A percentile compares a stretch with the other conserved stretches of the same genome.
phyloP scores from a whole-genome alignment of 2,797 vertebrate species.

The Rhinoraja longicauda region DNA sequence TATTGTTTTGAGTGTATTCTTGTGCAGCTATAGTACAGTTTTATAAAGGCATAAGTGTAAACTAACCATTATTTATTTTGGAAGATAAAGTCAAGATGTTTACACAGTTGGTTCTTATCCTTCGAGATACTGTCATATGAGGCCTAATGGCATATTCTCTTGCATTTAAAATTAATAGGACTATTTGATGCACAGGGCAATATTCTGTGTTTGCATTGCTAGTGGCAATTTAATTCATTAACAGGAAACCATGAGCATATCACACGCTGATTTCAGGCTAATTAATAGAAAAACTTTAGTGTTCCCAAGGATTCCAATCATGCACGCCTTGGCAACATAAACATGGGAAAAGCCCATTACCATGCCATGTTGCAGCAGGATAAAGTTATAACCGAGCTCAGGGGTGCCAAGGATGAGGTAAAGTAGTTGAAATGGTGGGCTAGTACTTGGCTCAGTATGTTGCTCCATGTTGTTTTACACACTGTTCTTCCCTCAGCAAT shows the following conservation, averaged over 20 bases:
- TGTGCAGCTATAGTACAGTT: background rate
- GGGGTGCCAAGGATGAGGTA: background rate
- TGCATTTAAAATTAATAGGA: background rate
- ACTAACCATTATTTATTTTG: background rate
- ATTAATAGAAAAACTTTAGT: no score
- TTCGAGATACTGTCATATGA: background rate
- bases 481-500: background rate
- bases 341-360: background rate
- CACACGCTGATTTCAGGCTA: background rate
- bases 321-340: background rate
- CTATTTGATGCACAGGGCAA: background rate
- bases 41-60: background rate
- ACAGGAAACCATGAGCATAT: background rate
- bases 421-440: background rate
- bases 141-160: background rate
- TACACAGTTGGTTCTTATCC: background rate
- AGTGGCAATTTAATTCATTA: background rate
- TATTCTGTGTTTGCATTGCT: background rate
- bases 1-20: background rate
- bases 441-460: background rate
- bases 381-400: background rate
- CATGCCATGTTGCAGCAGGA: background rate
- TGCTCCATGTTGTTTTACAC: background rate
- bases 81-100: background rate
- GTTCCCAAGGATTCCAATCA: background rate